phyloP scores from a whole-genome alignment of 1,140 invertebrate species.

The Gonioctena quinquepunctata region DNA sequence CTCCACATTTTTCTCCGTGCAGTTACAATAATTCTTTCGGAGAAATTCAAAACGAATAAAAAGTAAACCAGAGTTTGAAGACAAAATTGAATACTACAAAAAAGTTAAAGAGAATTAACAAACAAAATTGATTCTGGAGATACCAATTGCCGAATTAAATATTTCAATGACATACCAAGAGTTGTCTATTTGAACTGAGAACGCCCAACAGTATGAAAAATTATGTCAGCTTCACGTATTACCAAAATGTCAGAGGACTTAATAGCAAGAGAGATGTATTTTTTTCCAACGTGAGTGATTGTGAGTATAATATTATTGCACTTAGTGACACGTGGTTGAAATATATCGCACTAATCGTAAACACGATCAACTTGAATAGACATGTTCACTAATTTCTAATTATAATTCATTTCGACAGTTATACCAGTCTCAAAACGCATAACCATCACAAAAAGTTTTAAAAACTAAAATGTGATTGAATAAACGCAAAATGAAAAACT shows the following conservation, averaged over 20 bases:
- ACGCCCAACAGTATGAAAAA: background rate
- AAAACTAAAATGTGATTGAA: too few species aligned
- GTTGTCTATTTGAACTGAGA: background rate
- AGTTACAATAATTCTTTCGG: too few species aligned
- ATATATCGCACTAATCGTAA: too few species aligned
- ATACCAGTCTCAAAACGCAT: too few species aligned
- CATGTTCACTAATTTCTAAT: too few species aligned
- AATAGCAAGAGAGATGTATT: slow-evolving; percentile 8
- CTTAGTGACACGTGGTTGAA: slow-evolving; percentile 3
- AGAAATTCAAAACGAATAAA: background rate
- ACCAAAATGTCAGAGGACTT: background rate
- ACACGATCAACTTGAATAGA: too few species aligned
- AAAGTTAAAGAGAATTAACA: background rate
- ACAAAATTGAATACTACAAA: background rate
- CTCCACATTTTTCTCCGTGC: too few species aligned
- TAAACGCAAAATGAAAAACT: too few species aligned
- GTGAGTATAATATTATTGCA: background rate
- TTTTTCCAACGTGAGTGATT: background rate
- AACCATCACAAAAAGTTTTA: too few species aligned
- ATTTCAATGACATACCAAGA: background rate
- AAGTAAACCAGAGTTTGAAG: background rate
- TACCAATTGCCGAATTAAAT: background rate
- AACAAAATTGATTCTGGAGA: background rate
- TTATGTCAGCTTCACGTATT: background rate
- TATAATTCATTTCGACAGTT: too few species aligned